These are phyloP conservation scores for Fragum fragum DNA, from an alignment of 2,888 invertebrate genomes.

Conservation along the genomic window DNA sequence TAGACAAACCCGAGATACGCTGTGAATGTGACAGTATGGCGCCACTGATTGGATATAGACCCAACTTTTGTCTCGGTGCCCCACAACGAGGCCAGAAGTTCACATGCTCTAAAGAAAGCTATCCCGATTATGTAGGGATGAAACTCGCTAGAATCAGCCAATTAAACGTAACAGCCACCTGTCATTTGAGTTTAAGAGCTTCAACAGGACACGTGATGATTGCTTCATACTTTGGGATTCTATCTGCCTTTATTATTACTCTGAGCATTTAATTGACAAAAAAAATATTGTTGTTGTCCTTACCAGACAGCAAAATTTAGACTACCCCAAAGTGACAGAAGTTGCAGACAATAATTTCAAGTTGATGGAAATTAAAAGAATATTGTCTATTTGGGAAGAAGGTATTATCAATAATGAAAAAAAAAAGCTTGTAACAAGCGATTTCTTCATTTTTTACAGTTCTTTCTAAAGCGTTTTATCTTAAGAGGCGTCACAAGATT, in stretches of 20 bases:
- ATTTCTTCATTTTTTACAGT: too few relatives aligned
- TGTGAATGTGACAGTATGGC: conserved; percentile 56
- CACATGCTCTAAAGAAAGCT: conserved; percentile 20
- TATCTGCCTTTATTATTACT: neutral
- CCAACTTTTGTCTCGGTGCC: conserved; percentile 47
- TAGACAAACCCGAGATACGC: conserved; percentile 32
- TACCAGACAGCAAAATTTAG: too few relatives aligned
- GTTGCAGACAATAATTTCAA: too few relatives aligned
- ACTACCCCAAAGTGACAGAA: too few relatives aligned
- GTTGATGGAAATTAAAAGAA: too few relatives aligned
- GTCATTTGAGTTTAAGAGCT: conserved; percentile 14
- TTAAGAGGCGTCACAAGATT: too few relatives aligned
- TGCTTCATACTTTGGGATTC: neutral
- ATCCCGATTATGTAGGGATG: conserved; percentile 11
- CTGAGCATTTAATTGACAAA: neutral
- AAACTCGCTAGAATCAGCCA: conserved; percentile 37
- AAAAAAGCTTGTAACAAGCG: too few relatives aligned
- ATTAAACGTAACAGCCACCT: conserved; percentile 9
- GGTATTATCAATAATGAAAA: too few relatives aligned
- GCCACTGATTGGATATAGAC: conserved; percentile 32
- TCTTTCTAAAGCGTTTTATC: too few relatives aligned
- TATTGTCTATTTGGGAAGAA: too few relatives aligned
- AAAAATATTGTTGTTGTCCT: neutral
- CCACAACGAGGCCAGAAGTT: conserved; percentile 10
- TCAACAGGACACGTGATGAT: neutral